Evolutionary conservation across 2,888 invertebrate species (phyloP), one percentile per base, ranked within the genome.

Genomic region (Orgyia antiqua): DNA sequence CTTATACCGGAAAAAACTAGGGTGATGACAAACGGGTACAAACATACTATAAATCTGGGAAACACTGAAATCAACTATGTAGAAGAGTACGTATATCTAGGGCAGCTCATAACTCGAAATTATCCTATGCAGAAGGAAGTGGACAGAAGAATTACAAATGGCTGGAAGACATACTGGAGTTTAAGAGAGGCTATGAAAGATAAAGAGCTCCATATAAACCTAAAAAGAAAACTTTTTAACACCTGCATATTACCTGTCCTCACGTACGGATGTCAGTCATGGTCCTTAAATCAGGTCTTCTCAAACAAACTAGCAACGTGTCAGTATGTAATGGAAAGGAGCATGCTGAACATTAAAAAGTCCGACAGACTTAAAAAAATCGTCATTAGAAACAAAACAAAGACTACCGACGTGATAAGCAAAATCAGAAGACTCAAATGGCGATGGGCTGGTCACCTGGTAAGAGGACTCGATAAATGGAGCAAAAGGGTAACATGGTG

Each of bases 381-480:
- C 8, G 8, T 1, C 1, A 24, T 24, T 1, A 13, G 13, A 24
- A 12, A 23, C 9, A 23, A 23, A 10, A 10, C 18, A 10, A 27
- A 27, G 4, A 6, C 6, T 7, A 10, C 4, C 1, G 25, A 25
- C 10, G 9, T 13, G 15, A 25, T 10, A 5, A 4, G 8, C 5
- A 17, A 29, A 24, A 17, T 29, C 2, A 29, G 11, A 24, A 24
- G 15, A 11, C 24, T 17, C 4, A 29, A 23, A 29, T 29, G 29
- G 24, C 10, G 3, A 9, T 29, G 29, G 24, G 24, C 24, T 4
- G 29, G 24, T 1, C 24, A 29, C 7, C 10, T 29, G 24, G n/a
- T 18, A 3, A 29, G 30, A 24, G 30, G 30, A 12, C 4, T 12
- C 8, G 30, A 30, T 10, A 30, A 30, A 24, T 30, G 30, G 30